Base-by-base conservation (phyloP, 2,888 invertebrate genomes). In the Pandemis cinnamomeana region DNA sequence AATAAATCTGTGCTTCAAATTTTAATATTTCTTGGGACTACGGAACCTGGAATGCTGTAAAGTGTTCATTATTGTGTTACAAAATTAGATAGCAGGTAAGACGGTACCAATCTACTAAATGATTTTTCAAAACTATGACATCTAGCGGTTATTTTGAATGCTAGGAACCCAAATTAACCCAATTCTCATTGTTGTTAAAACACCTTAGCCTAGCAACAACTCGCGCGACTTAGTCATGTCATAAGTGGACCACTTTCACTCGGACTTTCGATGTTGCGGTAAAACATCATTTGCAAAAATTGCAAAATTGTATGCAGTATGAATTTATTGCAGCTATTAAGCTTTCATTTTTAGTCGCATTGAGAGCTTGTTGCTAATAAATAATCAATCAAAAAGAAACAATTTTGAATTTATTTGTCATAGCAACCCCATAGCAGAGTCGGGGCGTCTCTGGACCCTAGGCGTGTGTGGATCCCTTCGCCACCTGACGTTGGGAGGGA, bases 371-470 rank as follows among this genome's bases (percentile, higher is more conserved):
- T 36, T 36, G 27, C 27, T 36, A 36, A 36, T 36, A 36, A 36
- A 36, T 2, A 36, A 36, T 36, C 27, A 36, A 51, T n/a, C 5
- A n/a, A 7, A 53, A n/a, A 53, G 15, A n/a, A 53, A n/a, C n/a
- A 51, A 7, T 15, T 5, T 13, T 44, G 0, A 63, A 20, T 8
- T n/a, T 10, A 27, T 48, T 7, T 66, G 55, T 75, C 15, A 7
- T 76, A 94, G 94, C 64, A 94, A 94, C 78, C 92, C 92, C 3
- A 88, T 93, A 82, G 80, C 86, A 55, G 91, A 92, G 64, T 83
- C 89, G 0, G 84, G 86, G 76, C 90, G 92, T 1, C 80, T 94
- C 0, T 94, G 94, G 94, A 93, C 91, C 1, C 79, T 94, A 68
- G 92, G 90, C 0, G 89, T 93, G 11, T 94, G 93, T 79, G 85